Conservation (phyloP, 2,113 vertebrate genomes). For the Hiodon tergisus region DNA sequence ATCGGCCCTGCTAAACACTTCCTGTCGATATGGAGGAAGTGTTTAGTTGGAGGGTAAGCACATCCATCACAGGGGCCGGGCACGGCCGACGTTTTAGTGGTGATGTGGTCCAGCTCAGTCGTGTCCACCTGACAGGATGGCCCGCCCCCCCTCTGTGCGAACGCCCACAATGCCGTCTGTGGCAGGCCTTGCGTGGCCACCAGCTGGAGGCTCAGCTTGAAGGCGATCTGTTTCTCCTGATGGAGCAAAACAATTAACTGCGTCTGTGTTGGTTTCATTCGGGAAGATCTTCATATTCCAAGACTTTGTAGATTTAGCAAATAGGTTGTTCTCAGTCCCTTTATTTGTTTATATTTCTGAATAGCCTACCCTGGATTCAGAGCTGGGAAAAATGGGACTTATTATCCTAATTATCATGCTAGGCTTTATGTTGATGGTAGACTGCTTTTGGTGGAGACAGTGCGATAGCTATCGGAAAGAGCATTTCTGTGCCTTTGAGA, state of each 20-base stretch:
- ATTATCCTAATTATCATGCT: neutral
- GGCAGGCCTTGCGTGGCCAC: neutral
- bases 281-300: neutral
- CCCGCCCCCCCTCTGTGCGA: neutral
- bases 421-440: conserved; percentile 30
- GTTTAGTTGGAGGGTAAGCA: conserved; percentile 42
- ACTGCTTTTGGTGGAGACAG: conserved; percentile 40
- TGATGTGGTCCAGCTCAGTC: neutral
- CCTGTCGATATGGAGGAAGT: conserved; percentile 57
- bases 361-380: no score
- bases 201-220: neutral
- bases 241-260: neutral
- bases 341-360: no score
- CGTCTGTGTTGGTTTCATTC: neutral
- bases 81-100: neutral
- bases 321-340: no score
- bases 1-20: conserved; percentile 53
- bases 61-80: conserved; percentile 25
- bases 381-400: no score
- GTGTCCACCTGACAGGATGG: neutral
- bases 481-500: conserved; percentile 30
- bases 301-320: no score
- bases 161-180: neutral
- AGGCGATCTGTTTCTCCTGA: neutral
- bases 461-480: conserved; percentile 43